phyloP scores from a whole-genome alignment of 2,797 vertebrate species.

The Intellagama lesueurii region DNA sequence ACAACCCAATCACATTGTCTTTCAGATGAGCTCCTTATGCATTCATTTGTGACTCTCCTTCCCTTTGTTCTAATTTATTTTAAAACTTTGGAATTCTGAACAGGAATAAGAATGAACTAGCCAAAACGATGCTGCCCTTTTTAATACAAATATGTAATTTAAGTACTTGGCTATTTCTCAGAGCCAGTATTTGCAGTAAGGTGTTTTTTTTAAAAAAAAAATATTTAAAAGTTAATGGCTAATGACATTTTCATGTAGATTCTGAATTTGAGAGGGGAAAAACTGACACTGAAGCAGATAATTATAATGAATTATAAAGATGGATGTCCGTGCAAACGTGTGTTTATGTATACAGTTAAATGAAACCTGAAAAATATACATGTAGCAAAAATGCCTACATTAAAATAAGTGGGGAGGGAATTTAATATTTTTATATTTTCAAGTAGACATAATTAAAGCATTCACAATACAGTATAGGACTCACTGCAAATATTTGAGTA shows the following conservation, averaged over 20 bases:
- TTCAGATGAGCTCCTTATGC: conserved; percentile 56
- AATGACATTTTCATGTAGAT: conserved; percentile 18
- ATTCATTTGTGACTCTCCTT: conserved; percentile 51
- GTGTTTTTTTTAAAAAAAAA: conserved; percentile 40
- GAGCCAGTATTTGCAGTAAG: conserved; percentile 54
- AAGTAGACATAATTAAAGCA: background rate
- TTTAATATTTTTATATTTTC: background rate
- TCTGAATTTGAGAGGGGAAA: conserved; percentile 17
- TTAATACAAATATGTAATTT: conserved; percentile 54
- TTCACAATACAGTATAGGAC: background rate
- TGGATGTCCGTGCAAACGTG: background rate
- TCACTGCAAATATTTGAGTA: background rate
- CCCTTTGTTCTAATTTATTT: conserved; percentile 69
- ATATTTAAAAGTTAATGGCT: conserved; percentile 12
- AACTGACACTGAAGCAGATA: conserved; percentile 14
- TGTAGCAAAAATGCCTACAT: background rate
- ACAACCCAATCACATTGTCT: conserved; percentile 66
- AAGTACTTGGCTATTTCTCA: conserved; percentile 45
- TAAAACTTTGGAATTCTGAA: conserved; percentile 54
- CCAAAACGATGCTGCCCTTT: conserved; percentile 38
- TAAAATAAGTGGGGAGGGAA: background rate
- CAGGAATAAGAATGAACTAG: conserved; percentile 35
- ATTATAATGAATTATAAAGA: background rate
- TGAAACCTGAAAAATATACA: background rate
- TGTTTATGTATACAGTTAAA: background rate